phyloP scores from a whole-genome alignment of 30 jellyfish, hydroid and myxozoan genomes.

The Cassiopea xamachana region DNA sequence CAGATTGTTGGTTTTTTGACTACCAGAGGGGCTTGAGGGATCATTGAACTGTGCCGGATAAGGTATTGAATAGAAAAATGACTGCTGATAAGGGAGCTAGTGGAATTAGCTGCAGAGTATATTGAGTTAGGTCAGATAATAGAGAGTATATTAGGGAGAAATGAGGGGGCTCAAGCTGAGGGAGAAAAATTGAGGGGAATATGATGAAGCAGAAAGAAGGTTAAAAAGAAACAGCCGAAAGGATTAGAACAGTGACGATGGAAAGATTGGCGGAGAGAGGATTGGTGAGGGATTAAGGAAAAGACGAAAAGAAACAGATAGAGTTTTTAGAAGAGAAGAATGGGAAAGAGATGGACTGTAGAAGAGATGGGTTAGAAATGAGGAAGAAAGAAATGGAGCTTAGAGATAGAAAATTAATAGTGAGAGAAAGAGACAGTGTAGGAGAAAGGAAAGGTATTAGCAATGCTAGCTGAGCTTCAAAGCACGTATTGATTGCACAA shows the following conservation, averaged over 20 bases:
- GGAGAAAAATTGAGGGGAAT: neutral
- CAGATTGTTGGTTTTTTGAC: neutral
- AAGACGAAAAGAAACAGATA: neutral
- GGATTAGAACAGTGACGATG: slow-evolving; percentile 8
- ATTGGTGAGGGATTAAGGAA: slow-evolving; percentile 4
- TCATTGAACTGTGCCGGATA: neutral
- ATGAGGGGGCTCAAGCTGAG: slow-evolving; percentile 23
- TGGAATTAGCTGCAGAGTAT: slow-evolving; percentile 15
- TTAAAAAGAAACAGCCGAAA: slow-evolving; percentile 36
- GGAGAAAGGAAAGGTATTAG: neutral
- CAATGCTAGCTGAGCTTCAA: neutral
- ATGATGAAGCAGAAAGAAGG: neutral
- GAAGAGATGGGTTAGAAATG: slow-evolving; percentile 8
- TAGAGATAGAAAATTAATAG: neutral
- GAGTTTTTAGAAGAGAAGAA: slow-evolving; percentile 12
- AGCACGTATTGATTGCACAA: neutral
- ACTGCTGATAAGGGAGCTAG: slow-evolving; percentile 21
- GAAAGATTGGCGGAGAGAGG: slow-evolving; percentile 17
- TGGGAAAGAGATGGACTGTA: slow-evolving; percentile 15
- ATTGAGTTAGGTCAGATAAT: slow-evolving; percentile 20
- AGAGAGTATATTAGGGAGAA: slow-evolving; percentile 1
- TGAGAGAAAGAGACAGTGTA: neutral
- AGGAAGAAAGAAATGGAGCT: neutral
- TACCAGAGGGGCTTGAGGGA: slow-evolving; percentile 31
- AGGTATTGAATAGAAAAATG: neutral